Percentiles rank a stretch among this genome's conserved stretches.
phyloP scores from a whole-genome alignment of 2,888 invertebrate genomes.

The Tribolium freemani region DNA sequence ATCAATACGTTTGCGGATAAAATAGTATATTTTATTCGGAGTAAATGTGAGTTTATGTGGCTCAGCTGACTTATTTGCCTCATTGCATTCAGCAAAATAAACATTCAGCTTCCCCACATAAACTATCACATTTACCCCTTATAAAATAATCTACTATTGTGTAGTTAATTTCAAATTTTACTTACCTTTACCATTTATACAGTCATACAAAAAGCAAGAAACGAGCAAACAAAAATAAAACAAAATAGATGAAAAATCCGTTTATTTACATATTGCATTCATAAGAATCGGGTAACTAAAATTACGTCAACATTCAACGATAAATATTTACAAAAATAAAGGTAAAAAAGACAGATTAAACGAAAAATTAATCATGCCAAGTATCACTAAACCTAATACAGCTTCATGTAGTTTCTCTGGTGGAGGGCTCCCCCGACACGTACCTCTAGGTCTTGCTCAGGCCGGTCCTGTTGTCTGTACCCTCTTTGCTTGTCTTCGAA shows the following conservation, averaged over 20 bases:
- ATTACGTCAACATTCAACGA: conserved; percentile 45
- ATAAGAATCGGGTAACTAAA: conserved; percentile 42
- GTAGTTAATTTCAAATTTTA: too few species aligned
- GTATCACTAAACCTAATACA: conserved; percentile 45
- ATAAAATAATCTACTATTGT: too few species aligned
- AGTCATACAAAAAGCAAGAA: too few species aligned
- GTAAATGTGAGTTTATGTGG: too few species aligned
- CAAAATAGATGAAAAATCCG: conserved; percentile 46
- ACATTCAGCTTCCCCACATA: too few species aligned
- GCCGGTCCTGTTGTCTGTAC: conserved; percentile 78
- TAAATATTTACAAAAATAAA: conserved; percentile 39
- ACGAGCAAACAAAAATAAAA: conserved; percentile 42
- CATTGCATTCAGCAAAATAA: too few species aligned
- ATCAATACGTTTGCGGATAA: too few species aligned
- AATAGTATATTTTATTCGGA: too few species aligned
- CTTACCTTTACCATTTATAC: too few species aligned
- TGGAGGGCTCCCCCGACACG: conserved; percentile 51
- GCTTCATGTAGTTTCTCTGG: conserved; percentile 57
- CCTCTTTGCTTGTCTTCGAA: conserved; percentile 89
- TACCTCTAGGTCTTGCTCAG: conserved; percentile 74
- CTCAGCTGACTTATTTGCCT: too few species aligned
- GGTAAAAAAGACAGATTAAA: conserved; percentile 36
- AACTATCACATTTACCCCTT: too few species aligned
- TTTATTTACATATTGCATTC: conserved; percentile 48
- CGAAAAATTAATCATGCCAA: conserved; percentile 33